A percentile compares a stretch with the other conserved stretches of the same genome.
Evolutionary conservation across 2,888 invertebrate species (phyloP).

Genomic region (Lithosia quadra): DNA sequence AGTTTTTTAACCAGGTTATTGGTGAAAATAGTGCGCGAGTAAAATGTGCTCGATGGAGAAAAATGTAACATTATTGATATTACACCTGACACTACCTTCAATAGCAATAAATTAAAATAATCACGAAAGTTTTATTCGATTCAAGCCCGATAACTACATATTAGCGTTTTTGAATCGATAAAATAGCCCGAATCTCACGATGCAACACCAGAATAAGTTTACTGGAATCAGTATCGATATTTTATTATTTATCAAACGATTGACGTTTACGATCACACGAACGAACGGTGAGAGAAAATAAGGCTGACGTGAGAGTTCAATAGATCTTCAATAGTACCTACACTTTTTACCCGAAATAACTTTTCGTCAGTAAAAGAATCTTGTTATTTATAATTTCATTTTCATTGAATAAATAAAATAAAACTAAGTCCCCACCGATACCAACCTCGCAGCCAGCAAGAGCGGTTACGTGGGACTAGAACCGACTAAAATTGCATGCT

Average conservation of each 20-base stretch:
- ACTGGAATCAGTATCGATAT: conserved; percentile 33
- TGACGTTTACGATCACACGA: conserved; percentile 39
- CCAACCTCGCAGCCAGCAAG: too few species aligned
- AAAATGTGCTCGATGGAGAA: neutral
- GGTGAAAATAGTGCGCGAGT: neutral
- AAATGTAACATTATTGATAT: neutral
- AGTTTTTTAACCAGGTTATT: too few species aligned
- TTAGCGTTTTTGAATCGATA: conserved; percentile 21
- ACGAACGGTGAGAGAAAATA: conserved; percentile 27
- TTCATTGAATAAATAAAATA: neutral
- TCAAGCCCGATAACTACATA: conserved; percentile 34
- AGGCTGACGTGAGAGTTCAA: conserved; percentile 21
- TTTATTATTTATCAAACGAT: conserved; percentile 36
- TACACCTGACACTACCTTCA: neutral
- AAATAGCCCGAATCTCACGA: conserved; percentile 19
- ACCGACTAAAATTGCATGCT: too few species aligned
- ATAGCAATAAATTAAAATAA: conserved; percentile 4
- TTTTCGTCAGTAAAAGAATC: neutral
- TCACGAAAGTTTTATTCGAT: conserved; percentile 38
- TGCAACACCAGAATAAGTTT: conserved; percentile 28
- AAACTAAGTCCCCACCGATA: too few species aligned
- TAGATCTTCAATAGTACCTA: conserved; percentile 1
- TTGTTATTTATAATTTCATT: conserved; percentile 3
- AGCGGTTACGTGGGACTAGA: too few species aligned
- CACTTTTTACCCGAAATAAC: neutral